Conservation (phyloP, 2,888 invertebrate genomes). For the Lasioglossum villosulum region DNA sequence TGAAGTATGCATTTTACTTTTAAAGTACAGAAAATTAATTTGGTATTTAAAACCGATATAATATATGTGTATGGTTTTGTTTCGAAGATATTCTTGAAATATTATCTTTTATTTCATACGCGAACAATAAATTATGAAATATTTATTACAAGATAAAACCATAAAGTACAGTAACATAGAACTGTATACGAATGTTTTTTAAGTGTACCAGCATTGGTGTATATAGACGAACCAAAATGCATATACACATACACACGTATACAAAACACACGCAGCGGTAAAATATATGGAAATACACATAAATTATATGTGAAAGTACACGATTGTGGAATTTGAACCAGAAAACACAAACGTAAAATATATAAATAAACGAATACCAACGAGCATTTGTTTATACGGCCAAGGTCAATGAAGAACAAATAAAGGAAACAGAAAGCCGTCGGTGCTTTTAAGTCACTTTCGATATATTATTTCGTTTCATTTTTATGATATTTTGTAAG, state of each 20-base stretch:
- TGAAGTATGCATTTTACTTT: background rate
- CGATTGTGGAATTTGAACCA: constrained; percentile 44
- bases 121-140: constrained; percentile 13
- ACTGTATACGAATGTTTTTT: constrained; percentile 19
- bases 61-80: background rate
- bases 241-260: constrained; percentile 61
- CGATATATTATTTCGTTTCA: constrained; percentile 37
- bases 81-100: constrained; percentile 32
- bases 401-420: constrained; percentile 51
- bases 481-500: constrained; percentile 10
- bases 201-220: constrained; percentile 51
- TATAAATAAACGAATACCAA: constrained; percentile 53
- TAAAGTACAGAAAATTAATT: background rate
- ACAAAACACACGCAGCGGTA: constrained; percentile 43
- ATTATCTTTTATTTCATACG: constrained; percentile 25
- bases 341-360: constrained; percentile 49
- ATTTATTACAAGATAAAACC: constrained; percentile 2
- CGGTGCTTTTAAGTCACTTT: constrained; percentile 51
- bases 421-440: constrained; percentile 48
- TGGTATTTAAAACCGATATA: background rate
- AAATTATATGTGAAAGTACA: constrained; percentile 52
- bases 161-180: background rate
- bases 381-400: constrained; percentile 59
- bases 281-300: constrained; percentile 39
- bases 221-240: constrained; percentile 31